A percentile compares a stretch with the other conserved stretches of the same genome.
Conservation (phyloP, 2,113 vertebrate species). For the Oryzias javanicus region DNA sequence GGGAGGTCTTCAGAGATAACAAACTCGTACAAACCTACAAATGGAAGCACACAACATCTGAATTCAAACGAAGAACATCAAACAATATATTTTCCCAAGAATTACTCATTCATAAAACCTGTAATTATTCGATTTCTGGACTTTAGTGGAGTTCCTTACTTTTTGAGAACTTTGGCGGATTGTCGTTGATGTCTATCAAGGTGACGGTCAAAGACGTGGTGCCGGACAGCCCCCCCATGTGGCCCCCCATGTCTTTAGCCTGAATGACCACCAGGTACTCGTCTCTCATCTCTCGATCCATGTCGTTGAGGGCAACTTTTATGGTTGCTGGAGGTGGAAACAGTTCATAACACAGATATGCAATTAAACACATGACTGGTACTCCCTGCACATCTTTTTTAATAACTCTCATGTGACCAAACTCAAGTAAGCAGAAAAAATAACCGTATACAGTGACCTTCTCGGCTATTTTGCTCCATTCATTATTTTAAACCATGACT, state of each 20-base stretch:
- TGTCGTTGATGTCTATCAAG: conserved; percentile 95
- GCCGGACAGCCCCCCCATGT: conserved; percentile 95
- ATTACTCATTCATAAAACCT: conserved; percentile 13
- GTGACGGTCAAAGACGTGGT: conserved; percentile 95
- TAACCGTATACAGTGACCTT: conserved; percentile 33
- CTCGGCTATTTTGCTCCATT: conserved; percentile 16
- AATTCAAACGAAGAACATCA: conserved; percentile 18
- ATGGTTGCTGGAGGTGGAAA: conserved; percentile 84
- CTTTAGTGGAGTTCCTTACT: conserved; percentile 77
- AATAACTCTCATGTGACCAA: conserved; percentile 20
- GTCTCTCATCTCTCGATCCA: conserved; percentile 98
- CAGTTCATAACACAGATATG: conserved; percentile 44
- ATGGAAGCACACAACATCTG: conserved; percentile 33
- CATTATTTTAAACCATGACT: conserved; percentile 34
- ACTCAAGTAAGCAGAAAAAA: conserved; percentile 9
- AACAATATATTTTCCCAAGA: conserved; percentile 38
- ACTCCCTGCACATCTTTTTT: conserved; percentile 29
- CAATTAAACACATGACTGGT: conserved; percentile 53
- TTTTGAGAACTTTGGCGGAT: conserved; percentile 96
- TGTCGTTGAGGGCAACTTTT: conserved; percentile 94
- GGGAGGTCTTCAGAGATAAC: conserved; percentile 89
- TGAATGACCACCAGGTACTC: conserved; percentile 97
- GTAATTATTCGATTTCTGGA: conserved; percentile 24
- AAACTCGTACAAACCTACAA: conserved; percentile 93
- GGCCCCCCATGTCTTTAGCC: conserved; percentile 99